Conservation (phyloP, 2,113 vertebrate genomes). For the Larimichthys polyactis region DNA sequence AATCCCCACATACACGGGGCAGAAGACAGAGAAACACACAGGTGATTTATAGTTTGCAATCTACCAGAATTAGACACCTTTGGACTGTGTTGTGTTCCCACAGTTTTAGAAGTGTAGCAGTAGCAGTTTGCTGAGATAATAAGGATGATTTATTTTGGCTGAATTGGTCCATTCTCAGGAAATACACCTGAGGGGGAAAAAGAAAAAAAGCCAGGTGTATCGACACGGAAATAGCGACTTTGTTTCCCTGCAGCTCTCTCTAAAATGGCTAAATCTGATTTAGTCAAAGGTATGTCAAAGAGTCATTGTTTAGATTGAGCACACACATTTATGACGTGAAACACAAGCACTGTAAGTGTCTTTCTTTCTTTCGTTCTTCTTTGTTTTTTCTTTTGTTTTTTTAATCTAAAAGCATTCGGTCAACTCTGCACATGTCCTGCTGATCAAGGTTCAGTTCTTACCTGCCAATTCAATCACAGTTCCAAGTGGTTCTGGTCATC, state of each 20-base stretch:
- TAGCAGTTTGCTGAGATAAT: slow-evolving; percentile 30
- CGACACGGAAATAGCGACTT: not conserved
- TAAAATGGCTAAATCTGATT: slow-evolving; percentile 8
- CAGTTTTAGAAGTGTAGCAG: slow-evolving; percentile 19
- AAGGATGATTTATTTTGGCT: slow-evolving; percentile 37
- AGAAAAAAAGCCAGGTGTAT: not conserved
- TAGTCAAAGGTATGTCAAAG: not conserved
- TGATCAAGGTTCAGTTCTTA: slow-evolving; percentile 54
- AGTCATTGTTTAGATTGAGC: not conserved
- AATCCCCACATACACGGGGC: slow-evolving; percentile 24
- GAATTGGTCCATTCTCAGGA: not conserved
- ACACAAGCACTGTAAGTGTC: not conserved
- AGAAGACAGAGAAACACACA: slow-evolving; percentile 6
- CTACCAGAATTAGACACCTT: slow-evolving; percentile 38
- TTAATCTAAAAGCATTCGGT: not conserved
- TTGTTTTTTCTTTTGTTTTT: no score
- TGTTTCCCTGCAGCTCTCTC: not conserved
- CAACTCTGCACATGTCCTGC: not conserved
- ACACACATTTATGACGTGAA: not conserved
- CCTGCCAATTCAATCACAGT: slow-evolving; percentile 80
- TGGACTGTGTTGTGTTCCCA: slow-evolving; percentile 21
- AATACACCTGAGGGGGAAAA: not conserved
- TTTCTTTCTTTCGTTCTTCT: not conserved
- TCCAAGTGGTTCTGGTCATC: slow-evolving; percentile 71
- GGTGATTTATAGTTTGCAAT: slow-evolving; percentile 51